Conservation (phyloP, 2,113 vertebrate species). For the Nothoprocta perdicaria region DNA sequence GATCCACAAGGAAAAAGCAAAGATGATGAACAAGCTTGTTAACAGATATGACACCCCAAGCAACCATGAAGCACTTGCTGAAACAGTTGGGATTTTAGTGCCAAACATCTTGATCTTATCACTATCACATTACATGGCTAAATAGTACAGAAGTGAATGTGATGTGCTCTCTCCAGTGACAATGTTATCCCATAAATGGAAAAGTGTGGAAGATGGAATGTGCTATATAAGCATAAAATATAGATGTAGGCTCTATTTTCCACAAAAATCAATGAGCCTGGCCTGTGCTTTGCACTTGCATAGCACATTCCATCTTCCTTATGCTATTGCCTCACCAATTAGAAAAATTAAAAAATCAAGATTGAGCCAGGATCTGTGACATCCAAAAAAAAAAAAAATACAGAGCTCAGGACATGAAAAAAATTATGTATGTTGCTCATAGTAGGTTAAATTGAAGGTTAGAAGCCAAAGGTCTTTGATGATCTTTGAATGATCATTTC, state of each 20-base stretch:
- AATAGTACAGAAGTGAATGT: slow-evolving; percentile 58
- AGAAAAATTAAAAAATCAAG: slow-evolving; percentile 59
- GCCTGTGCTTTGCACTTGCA: slow-evolving; percentile 28
- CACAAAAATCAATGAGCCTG: slow-evolving; percentile 42
- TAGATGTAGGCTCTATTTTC: slow-evolving; percentile 37
- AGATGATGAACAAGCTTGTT: slow-evolving; percentile 51
- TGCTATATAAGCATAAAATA: slow-evolving; percentile 52
- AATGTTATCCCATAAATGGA: slow-evolving; percentile 61
- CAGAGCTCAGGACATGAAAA: neutral
- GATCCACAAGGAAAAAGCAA: slow-evolving; percentile 9
- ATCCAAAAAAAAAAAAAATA: neutral
- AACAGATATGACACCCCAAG: slow-evolving; percentile 56
- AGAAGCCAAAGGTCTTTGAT: neutral
- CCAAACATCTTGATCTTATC: slow-evolving; percentile 72
- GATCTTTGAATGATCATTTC: neutral
- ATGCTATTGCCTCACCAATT: slow-evolving; percentile 42
- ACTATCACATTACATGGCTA: slow-evolving; percentile 29
- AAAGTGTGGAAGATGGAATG: slow-evolving; percentile 47
- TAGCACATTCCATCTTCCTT: neutral
- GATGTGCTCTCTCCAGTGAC: slow-evolving; percentile 27
- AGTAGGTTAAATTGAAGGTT: neutral
- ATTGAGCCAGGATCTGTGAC: slow-evolving; percentile 1
- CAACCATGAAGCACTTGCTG: slow-evolving; percentile 52
- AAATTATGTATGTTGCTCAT: neutral
- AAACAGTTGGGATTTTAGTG: slow-evolving; percentile 54